Base-by-base conservation (phyloP, 1,140 invertebrate species). In the Ephestia elutella region DNA sequence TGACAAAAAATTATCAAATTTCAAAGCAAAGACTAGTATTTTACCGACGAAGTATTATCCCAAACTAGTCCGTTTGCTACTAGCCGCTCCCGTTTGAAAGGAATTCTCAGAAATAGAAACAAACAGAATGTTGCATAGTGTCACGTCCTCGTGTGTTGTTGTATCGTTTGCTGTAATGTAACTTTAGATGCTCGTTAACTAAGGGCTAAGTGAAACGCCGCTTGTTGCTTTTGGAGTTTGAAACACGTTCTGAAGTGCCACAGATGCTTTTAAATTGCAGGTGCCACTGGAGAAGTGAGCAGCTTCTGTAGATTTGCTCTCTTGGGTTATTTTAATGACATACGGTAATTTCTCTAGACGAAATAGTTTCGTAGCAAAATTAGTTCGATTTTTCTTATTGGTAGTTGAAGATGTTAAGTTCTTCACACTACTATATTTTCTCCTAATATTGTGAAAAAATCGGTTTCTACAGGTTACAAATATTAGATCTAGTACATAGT, bases 71-170 rank as follows among this genome's bases (percentile, higher is more conserved):
- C n/a, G 9, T 38, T 38, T 38, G 32, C 9, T 50, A 50, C 18
- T 5, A 19, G n/a, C n/a, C 38, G 38, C 38, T 44, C 13, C 38
- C 50, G 2, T 53, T 25, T 53, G 50, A 54, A 18, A 32, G 53
- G 53, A 35, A 18, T 54, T 54, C 53, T 54, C 53, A 17, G 53
- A 54, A 54, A 54, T 54, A 54, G 53, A 30, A 15, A 9, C 49
- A 9, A 35, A 17, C 17, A 13, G 53, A 54, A 30, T 54, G 11
- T 19, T 30, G 53, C 53, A 54, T 54, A 54, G 10, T 54, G 30
- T 54, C 53, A 54, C 53, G 53, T 54, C 28, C 8, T 13, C 4
- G 9, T 13, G 5, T 44, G 7, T 38, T 44, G 38, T 44, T 44
- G 38, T 44, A 15, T 15, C 3, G 38, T 44, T 44, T 15, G n/a